These are phyloP conservation scores for Macrosiphum euphorbiae DNA, from an alignment of 2,888 invertebrate species.

Conservation along the genomic window DNA sequence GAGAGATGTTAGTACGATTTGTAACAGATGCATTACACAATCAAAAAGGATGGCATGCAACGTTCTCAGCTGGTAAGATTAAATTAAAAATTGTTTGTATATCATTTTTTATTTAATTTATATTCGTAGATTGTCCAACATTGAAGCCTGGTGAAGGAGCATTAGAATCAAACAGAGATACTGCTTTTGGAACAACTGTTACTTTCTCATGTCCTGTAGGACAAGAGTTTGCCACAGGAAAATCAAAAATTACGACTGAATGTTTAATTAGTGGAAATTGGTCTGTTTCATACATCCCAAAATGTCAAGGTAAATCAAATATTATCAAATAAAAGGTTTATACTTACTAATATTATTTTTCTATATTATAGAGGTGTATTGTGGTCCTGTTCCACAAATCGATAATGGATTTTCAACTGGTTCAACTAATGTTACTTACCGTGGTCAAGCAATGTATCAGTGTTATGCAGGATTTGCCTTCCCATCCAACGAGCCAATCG, in stretches of 20 bases:
- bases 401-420: slow-evolving; percentile 97
- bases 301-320: slow-evolving; percentile 82
- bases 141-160: slow-evolving; percentile 89
- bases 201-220: slow-evolving; percentile 93
- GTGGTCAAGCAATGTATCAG: slow-evolving; percentile 93
- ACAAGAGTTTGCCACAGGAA: slow-evolving; percentile 94
- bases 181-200: slow-evolving; percentile 89
- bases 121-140: slow-evolving; percentile 83
- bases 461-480: slow-evolving; percentile 97
- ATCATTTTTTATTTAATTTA: slow-evolving; percentile 54
- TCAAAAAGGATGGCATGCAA: slow-evolving; percentile 88
- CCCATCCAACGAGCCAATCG: slow-evolving; percentile 87
- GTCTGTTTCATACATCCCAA: slow-evolving; percentile 92
- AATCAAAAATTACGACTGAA: slow-evolving; percentile 84
- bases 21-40: slow-evolving; percentile 89
- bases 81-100: not conserved
- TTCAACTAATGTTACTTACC: slow-evolving; percentile 94
- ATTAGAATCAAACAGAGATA: slow-evolving; percentile 90
- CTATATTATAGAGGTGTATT: slow-evolving; percentile 82
- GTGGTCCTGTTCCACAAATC: slow-evolving; percentile 97
- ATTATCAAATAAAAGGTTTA: not conserved
- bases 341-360: slow-evolving; percentile 41
- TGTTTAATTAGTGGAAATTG: slow-evolving; percentile 92
- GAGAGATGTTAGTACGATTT: slow-evolving; percentile 91
- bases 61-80: slow-evolving; percentile 84